Base-by-base conservation (phyloP, 2,888 invertebrate genomes). In the Ennomos quercinarius region DNA sequence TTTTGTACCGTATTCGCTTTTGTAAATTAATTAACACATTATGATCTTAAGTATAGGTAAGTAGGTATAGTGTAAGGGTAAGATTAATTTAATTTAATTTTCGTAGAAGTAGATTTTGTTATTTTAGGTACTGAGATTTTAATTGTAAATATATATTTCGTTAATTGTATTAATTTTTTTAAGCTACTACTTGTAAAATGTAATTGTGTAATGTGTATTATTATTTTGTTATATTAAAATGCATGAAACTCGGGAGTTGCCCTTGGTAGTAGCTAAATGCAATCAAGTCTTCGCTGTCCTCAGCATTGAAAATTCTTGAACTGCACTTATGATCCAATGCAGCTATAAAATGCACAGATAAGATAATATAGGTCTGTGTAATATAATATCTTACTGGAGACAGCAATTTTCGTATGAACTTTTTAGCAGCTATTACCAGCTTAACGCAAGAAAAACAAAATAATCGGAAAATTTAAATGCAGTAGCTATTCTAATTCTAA, bases 231-330 rank as follows among this genome's bases (percentile, higher is more conserved):
- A n/a, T 17, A 37, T 42, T n/a, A 34, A 44, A 44, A 12, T 2
- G 11, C 36, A 9, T n/a, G n/a, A 41, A 27, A 27, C 37, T 37
- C 37, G 49, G 49, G 50, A 44, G 51, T 73, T 74, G 79, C 78
- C 78, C 79, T 66, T 38, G 65, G 70, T 63, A 65, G 81, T 77
- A 80, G 80, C 80, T 79, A 72, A 46, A 37, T 36, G 11, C 50
- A 51, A 36, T 56, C 55, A 56, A 56, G 60, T 56, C 42, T 48
- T 35, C 35, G 10, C 41, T 41, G 37, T 51, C 17, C n/a, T 46
- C 27, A 9, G 36, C 9, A 27, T 37, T 13, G 39, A 27, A 41
- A 38, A 27, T 39, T 48, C 51, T 61, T 56, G 45, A 49, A 27
- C 40, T 50, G 40, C 35, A 41, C 36, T 11, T 11, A 42, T 47